Evolutionary conservation across 2,888 invertebrate genomes (phyloP), one percentile per base, ranked within the genome.

Genomic region (Coelopa pilipes): DNA sequence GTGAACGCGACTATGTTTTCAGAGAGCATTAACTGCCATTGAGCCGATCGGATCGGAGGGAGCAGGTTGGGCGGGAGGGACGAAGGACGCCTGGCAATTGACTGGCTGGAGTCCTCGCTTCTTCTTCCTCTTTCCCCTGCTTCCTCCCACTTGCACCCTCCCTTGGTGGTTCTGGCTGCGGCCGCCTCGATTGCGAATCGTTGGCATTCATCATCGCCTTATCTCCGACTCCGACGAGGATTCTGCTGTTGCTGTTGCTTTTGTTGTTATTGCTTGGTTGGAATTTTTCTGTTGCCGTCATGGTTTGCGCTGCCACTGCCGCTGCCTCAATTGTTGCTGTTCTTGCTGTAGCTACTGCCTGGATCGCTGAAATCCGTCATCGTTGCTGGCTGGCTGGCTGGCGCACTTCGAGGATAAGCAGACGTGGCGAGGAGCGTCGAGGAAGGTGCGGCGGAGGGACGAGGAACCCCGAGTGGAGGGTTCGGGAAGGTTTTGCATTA

Each of bases 1-100:
- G 24, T 50, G 50, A 66, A 50, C 66, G 66, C 50, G 66, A 66
- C 66, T 50, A 66, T 66, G 66, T 66, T 66, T 66, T 66, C 66
- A 24, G 19, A 19, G 13, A 66, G 50, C 66, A 66, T 66, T 66
- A 66, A 66, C 21, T 66, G 50, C 21, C 50, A 62, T 62, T 4
- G 60, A 62, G 60, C 60, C 15, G 66, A 62, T n/a, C 24, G 21
- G 15, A 62, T 34, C 62, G 19, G 46, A 46, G 19, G n/a, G 46
- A n/a, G 17, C 46, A 17, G 57, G 1, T 7, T 34, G 34, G 34
- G 34, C 4, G 34, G 34, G 7, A 34, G 34, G 34, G 34, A 7
- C 4, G 34, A 34, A 34, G 34, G 34, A 34, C 34, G 2, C 34
- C 4, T 34, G 7, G 34, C 34, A 34, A 34, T 34, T 34, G 34